Conservation (phyloP, 2,888 invertebrate species). For the Coenonympha glycerion region DNA sequence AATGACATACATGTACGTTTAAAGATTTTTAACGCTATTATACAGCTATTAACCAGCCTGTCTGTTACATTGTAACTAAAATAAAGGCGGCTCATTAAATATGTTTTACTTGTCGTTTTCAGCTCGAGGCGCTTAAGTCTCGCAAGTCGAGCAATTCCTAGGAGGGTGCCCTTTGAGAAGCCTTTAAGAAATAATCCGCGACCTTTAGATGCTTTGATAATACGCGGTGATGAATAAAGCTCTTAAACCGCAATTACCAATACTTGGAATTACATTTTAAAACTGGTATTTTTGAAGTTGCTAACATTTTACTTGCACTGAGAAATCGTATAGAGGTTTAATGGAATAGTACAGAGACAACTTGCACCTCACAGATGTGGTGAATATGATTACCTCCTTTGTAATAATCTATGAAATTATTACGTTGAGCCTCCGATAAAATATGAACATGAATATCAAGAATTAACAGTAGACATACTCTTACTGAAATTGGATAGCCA, state of each 20-base stretch:
- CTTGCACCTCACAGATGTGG: no score
- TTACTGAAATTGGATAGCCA: no score
- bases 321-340: slow-evolving; percentile 1
- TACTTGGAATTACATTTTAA: slow-evolving; percentile 22
- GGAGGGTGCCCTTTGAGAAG: slow-evolving; percentile 12
- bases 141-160: background rate
- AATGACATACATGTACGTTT: background rate
- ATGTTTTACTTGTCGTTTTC: background rate
- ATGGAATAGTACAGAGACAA: no score
- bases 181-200: slow-evolving; percentile 20
- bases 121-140: background rate
- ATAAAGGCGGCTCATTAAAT: background rate
- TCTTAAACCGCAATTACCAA: slow-evolving; percentile 26
- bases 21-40: background rate
- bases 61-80: background rate
- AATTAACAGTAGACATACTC: no score
- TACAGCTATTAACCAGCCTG: background rate
- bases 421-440: no score
- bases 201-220: slow-evolving; percentile 23
- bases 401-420: no score
- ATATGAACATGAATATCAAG: no score
- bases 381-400: no score
- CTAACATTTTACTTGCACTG: background rate
- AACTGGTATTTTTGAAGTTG: slow-evolving; percentile 8
- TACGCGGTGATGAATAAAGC: slow-evolving; percentile 23